Percentiles rank a stretch among this genome's conserved stretches.
These are phyloP conservation scores for Bolinopsis microptera DNA, from an alignment of 37 sponge, comb jelly and placozoan genomes.

Conservation along the genomic window DNA sequence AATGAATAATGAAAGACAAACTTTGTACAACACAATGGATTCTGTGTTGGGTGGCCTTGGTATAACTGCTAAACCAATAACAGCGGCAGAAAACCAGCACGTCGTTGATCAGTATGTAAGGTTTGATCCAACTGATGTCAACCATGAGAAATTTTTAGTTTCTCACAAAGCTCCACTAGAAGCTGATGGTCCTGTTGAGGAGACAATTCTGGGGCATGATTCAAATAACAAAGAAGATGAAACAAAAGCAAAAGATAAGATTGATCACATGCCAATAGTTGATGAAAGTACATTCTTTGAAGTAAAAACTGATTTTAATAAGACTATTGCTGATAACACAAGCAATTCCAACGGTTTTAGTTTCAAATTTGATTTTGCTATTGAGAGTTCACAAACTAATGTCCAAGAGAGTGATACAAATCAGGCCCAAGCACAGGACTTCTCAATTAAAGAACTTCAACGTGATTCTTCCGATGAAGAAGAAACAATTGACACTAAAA, in stretches of 20 bases:
- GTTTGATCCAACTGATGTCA: slow-evolving; percentile 34
- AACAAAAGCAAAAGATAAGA: not conserved
- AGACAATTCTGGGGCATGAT: not conserved
- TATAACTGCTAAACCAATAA: not conserved
- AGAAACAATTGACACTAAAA: not conserved
- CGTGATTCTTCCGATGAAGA: slow-evolving; percentile 58
- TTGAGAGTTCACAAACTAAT: not conserved
- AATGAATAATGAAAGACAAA: not conserved
- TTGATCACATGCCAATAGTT: not conserved
- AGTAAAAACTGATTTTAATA: slow-evolving; percentile 25
- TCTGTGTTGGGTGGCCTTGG: not conserved
- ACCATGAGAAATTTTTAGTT: slow-evolving; percentile 12
- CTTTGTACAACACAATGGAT: not conserved
- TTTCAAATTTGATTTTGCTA: slow-evolving; percentile 3
- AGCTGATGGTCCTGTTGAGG: not conserved
- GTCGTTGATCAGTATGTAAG: slow-evolving; percentile 4
- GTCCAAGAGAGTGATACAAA: not conserved
- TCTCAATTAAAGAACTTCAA: slow-evolving; percentile 2
- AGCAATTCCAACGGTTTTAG: not conserved
- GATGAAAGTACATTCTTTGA: slow-evolving; percentile 34
- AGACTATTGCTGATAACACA: not conserved
- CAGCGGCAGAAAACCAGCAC: not conserved
- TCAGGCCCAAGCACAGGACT: not conserved
- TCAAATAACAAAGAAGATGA: not conserved
- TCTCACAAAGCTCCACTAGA: not conserved